Percentiles rank a stretch among this genome's conserved stretches.
Evolutionary conservation across 2,888 invertebrate species (phyloP).

Genomic region (Polietes domitor): DNA sequence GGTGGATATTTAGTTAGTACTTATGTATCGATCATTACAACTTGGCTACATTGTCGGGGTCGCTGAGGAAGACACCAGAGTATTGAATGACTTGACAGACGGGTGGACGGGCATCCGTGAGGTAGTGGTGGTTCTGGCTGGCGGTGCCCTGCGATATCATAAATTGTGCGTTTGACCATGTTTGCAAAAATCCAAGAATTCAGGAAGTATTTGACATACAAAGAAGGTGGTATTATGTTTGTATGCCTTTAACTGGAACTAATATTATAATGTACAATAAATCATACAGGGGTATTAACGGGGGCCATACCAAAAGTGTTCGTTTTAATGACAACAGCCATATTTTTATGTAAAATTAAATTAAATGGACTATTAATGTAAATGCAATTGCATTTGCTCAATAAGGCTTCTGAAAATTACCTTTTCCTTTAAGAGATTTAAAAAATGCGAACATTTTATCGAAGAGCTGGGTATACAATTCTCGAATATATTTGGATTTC

Average conservation of each 20-base stretch:
- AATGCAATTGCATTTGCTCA: too few relatives aligned
- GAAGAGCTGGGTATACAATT: too few relatives aligned
- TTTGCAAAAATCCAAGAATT: constrained; percentile 42
- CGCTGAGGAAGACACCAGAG: neutral
- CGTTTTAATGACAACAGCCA: too few relatives aligned
- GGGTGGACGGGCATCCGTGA: neutral
- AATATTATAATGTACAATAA: neutral
- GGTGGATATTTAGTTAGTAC: constrained; percentile 7
- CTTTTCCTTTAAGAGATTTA: too few relatives aligned
- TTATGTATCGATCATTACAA: constrained; percentile 12
- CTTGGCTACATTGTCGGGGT: neutral
- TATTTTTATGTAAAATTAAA: too few relatives aligned
- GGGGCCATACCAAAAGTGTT: too few relatives aligned
- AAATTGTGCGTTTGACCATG: constrained; percentile 22
- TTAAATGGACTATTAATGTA: too few relatives aligned
- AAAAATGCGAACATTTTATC: too few relatives aligned
- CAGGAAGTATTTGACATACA: constrained; percentile 59
- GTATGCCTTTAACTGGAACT: constrained; percentile 11
- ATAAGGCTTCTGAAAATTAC: too few relatives aligned
- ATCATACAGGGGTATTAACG: neutral
- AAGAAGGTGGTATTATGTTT: constrained; percentile 53
- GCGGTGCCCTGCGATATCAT: neutral
- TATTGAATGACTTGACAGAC: constrained; percentile 1
- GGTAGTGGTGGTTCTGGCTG: neutral
- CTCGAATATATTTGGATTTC: too few relatives aligned